A percentile compares a stretch with the other conserved stretches of the same genome.
Evolutionary conservation across 2,113 vertebrate genomes (phyloP).

Genomic region (Phoxinus phoxinus): DNA sequence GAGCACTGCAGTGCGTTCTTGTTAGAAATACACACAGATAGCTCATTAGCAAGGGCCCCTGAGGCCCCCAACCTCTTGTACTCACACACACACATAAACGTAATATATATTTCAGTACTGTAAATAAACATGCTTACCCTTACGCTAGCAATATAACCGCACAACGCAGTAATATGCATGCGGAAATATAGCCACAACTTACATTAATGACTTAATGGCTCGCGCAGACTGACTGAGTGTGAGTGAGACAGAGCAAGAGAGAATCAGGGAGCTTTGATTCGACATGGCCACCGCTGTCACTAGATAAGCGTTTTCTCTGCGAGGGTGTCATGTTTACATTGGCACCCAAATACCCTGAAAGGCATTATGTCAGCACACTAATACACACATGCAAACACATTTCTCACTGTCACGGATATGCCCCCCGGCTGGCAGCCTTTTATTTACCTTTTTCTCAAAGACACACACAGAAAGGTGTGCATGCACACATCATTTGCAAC

Average conservation of each 20-base stretch:
- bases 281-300: constrained; percentile 48
- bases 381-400: constrained; percentile 35
- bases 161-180: constrained; percentile 44
- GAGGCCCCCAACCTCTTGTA: constrained; percentile 68
- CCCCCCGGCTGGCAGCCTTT: constrained; percentile 31
- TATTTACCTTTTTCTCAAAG: constrained; percentile 43
- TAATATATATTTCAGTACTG: constrained; percentile 46
- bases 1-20: constrained; percentile 76
- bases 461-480: constrained; percentile 6
- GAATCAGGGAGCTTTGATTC: constrained; percentile 37
- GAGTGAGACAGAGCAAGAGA: not conserved
- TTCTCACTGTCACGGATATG: constrained; percentile 39
- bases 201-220: constrained; percentile 32
- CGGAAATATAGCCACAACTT: constrained; percentile 31
- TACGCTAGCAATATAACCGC: constrained; percentile 17
- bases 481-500: not conserved
- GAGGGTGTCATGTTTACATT: constrained; percentile 59
- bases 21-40: constrained; percentile 81
- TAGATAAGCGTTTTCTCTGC: constrained; percentile 50
- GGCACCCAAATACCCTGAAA: constrained; percentile 52
- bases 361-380: constrained; percentile 42
- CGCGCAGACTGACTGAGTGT: not conserved
- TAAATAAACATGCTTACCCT: constrained; percentile 57
- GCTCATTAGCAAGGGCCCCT: constrained; percentile 80
- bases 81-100: constrained; percentile 24